Base-by-base conservation (phyloP, 2,797 vertebrate genomes). In the Galago senegalensis region DNA sequence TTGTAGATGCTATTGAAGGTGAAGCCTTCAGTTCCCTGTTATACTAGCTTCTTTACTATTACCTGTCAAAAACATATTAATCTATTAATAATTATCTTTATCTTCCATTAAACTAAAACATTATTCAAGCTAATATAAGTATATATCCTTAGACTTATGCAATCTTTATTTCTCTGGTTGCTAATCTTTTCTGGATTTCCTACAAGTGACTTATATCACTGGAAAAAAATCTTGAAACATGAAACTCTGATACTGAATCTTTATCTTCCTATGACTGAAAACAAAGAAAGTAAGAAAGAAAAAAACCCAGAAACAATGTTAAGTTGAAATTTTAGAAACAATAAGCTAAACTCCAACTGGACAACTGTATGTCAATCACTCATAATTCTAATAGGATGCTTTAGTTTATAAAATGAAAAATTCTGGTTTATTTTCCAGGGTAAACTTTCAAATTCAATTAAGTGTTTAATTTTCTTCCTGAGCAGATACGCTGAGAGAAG, bases 341-440 rank as follows among this genome's bases (percentile, higher is more conserved):
- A 34, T 79, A 92, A 92, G 9, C 14, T 93, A 29, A 94, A 93
- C 73, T 46, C 31, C 63, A 95, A 63, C 23, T 94, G 65, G 31
- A 93, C 49, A 85, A 82, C 72, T 11, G 16, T 80, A 29, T 65
- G 8, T 29, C 2, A 4, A 63, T 43, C 40, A 94, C 77, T 73
- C 23, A 31, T 65, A 70, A 69, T 87, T 84, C 17, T 89, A 72
- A 94, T 96, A 86, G 0, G 3, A 76, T 90, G 2, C n/a, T 93
- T 84, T 11, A 23, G 7, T 81, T 65, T 84, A 81, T 49, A 49
- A 23, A 29, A 73, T 60, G 53, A 77, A 18, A 34, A 21, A 5
- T 53, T 73, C 27, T 73, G 25, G 0, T 46, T 93, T 29, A 79
- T 79, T 63, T 23, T 72, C 46, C 53, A 92, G 31, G 23, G n/a